Evolutionary conservation across 2,113 vertebrate genomes (phyloP), one percentile per base, ranked within the genome.

Genomic region (Pachyramphus minor): DNA sequence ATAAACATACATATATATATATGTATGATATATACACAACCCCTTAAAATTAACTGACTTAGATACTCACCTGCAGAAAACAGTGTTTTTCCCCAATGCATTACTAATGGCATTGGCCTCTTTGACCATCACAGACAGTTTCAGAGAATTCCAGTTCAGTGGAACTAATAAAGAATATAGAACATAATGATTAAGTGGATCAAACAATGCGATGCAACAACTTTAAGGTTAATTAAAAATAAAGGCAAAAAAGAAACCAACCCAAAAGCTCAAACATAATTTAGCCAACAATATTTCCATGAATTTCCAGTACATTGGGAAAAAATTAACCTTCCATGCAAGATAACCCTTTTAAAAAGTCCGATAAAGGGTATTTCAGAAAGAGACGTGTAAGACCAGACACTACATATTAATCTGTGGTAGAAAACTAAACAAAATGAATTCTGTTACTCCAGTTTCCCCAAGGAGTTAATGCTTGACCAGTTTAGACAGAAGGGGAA

Each of bases 91-190:
- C 81, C 96, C 98, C 30, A 99, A 89, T 93, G 98, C 98, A 74
- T 84, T 96, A 85, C 99, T 98, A 94, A 99, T 99, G 78, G 98
- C 96, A 81, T 99, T 99, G 42, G 99, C 99, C 94, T 99, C 99
- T 95, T 99, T 99, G 76, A 99, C 98, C 99, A 99, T 99, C 95
- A 99, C 89, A 24, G 99, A 99, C 39, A 99, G 95, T 90, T 99
- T 99, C 99, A 99, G 98, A 81, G 98, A 97, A 92, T 98, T 98
- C 99, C 99, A 99, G 33, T 97, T 98, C 49, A 98, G 97, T 76
- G 97, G 97, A 89, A 72, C 99, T 99, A 91, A 76, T 66, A 88
- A 24, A 96, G 45, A 97, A 76, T 5, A 88, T 2, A 92, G 21
- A 33, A 90, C 10, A 58, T 24, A 62, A 8, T 30, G 7, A 75